Evolutionary conservation across 2,888 invertebrate genomes (phyloP).

Genomic region (Nezara viridula): DNA sequence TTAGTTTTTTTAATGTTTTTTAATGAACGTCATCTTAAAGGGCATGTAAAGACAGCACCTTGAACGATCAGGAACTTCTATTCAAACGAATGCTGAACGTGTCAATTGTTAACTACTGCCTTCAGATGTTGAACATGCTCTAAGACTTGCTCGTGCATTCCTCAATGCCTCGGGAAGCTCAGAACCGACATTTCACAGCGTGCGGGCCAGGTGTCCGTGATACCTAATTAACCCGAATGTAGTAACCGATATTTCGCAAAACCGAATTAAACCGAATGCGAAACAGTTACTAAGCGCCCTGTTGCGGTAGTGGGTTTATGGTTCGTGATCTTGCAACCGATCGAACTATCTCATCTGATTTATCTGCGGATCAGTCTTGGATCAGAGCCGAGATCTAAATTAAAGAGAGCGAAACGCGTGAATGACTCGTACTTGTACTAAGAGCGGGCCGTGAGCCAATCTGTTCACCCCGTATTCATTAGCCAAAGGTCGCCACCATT

Average conservation of each 20-base stretch:
- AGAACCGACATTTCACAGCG: background rate
- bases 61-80: background rate
- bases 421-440: background rate
- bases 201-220: background rate
- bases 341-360: constrained; percentile 24
- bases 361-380: background rate
- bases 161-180: background rate
- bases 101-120: background rate
- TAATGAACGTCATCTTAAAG: background rate
- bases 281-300: background rate
- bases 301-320: constrained; percentile 10
- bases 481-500: background rate
- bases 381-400: background rate
- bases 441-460: background rate
- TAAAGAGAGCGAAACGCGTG: background rate
- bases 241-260: constrained; percentile 33
- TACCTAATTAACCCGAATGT: constrained; percentile 16
- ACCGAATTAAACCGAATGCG: constrained; percentile 8
- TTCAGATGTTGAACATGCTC: background rate
- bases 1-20: background rate
- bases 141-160: background rate
- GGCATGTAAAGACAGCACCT: background rate
- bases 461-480: background rate
- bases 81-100: background rate
- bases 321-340: background rate